Percentiles rank a stretch among this genome's conserved stretches.
phyloP scores from a whole-genome alignment of 2,888 invertebrate genomes.

The Drosophila helvetica region DNA sequence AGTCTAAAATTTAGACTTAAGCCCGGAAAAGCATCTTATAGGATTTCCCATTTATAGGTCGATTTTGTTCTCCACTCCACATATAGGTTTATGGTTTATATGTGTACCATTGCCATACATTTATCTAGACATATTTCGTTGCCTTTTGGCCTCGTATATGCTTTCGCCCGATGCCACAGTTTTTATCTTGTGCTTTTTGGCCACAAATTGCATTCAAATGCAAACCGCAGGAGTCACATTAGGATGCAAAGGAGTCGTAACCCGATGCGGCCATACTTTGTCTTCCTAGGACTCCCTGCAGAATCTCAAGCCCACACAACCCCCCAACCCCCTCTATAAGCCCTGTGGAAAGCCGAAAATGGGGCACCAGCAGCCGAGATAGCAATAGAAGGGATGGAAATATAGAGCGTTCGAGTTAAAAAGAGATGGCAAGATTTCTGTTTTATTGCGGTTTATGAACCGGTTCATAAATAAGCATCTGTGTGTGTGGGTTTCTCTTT shows the following conservation, averaged over 20 bases:
- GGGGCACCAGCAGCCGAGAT: conserved; percentile 52
- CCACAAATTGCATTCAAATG: conserved; percentile 74
- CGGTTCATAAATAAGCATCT: conserved; percentile 72
- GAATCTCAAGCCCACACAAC: too few relatives aligned
- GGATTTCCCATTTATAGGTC: background rate
- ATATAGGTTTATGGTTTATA: conserved; percentile 14
- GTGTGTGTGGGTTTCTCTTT: conserved; percentile 7
- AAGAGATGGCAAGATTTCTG: conserved; percentile 49
- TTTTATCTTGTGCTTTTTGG: conserved; percentile 58
- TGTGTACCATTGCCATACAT: conserved; percentile 21
- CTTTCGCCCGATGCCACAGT: conserved; percentile 51
- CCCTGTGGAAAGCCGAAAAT: conserved; percentile 48
- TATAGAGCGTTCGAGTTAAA: background rate
- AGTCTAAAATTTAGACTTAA: too few relatives aligned
- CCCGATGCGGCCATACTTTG: conserved; percentile 62
- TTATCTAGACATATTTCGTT: conserved; percentile 34
- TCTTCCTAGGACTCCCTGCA: conserved; percentile 30
- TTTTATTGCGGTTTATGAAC: conserved; percentile 72
- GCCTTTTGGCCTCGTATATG: conserved; percentile 35
- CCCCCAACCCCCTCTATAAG: background rate
- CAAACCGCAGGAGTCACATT: conserved; percentile 68
- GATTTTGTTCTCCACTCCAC: background rate
- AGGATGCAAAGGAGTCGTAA: conserved; percentile 54
- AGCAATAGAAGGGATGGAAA: conserved; percentile 21
- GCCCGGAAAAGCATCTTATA: too few relatives aligned